Conservation (phyloP, 2,888 invertebrate species). For the Dryocosmus kuriphilus region DNA sequence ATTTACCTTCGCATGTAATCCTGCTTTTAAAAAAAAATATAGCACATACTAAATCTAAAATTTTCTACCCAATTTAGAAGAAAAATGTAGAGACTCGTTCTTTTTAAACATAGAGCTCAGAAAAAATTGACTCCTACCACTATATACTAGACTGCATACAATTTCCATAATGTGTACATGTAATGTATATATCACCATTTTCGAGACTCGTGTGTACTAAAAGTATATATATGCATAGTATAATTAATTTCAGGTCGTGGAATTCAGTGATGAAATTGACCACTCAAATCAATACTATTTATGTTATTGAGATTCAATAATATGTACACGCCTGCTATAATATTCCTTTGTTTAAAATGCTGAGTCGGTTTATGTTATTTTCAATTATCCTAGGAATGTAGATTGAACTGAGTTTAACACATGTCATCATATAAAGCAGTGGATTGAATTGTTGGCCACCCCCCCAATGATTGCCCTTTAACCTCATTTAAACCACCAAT, state of each 20-base stretch:
- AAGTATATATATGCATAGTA: neutral
- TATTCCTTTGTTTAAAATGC: neutral
- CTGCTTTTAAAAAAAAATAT: neutral
- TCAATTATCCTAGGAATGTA: neutral
- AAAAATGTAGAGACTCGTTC: too few species aligned
- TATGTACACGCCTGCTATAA: neutral
- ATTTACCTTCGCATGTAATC: neutral
- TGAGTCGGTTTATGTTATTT: neutral
- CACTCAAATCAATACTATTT: neutral
- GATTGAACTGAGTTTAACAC: neutral
- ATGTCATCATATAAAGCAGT: neutral
- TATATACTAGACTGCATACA: conserved; percentile 2
- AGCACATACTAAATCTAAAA: too few species aligned
- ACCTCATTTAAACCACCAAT: neutral
- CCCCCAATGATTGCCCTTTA: neutral
- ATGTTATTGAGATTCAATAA: neutral
- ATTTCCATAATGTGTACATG: conserved; percentile 14
- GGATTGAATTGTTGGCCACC: neutral
- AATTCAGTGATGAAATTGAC: neutral
- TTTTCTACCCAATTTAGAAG: too few species aligned
- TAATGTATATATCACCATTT: conserved; percentile 22
- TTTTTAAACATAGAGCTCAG: neutral
- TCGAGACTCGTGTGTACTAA: neutral
- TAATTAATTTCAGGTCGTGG: neutral
- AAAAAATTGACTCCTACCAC: neutral